Evolutionary conservation across 2,113 vertebrate species (phyloP).

Genomic region (Erpornis zantholeuca): DNA sequence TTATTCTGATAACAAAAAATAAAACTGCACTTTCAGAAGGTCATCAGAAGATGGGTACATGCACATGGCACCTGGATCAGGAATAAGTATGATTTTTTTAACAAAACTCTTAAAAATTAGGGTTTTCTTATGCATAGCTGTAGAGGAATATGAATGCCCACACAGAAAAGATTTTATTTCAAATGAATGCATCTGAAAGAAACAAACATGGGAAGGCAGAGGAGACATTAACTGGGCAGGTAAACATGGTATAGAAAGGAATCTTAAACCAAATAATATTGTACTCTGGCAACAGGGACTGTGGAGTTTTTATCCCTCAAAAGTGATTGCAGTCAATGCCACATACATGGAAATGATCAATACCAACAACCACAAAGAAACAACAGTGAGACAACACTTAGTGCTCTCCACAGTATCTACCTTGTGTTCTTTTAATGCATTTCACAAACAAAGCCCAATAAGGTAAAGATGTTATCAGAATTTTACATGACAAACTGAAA

Average conservation of each 20-base stretch:
- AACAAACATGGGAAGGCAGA: background rate
- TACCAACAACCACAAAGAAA: background rate
- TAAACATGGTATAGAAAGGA: background rate
- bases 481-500: background rate
- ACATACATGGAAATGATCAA: background rate
- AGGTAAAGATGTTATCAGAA: background rate
- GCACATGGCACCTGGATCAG: background rate
- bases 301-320: background rate
- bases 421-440: background rate
- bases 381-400: accelerated
- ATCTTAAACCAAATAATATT: background rate
- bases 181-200: background rate
- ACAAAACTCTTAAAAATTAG: background rate
- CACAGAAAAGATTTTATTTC: background rate
- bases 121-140: background rate
- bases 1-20: background rate
- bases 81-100: background rate
- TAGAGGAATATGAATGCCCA: background rate
- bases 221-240: background rate
- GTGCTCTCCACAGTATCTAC: background rate
- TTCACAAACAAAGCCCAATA: background rate
- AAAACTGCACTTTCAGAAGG: background rate
- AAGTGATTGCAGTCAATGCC: background rate
- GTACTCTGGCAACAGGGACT: background rate
- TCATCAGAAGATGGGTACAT: background rate